Conservation (phyloP, 2,888 invertebrate species). For the Dryococelus australis region DNA sequence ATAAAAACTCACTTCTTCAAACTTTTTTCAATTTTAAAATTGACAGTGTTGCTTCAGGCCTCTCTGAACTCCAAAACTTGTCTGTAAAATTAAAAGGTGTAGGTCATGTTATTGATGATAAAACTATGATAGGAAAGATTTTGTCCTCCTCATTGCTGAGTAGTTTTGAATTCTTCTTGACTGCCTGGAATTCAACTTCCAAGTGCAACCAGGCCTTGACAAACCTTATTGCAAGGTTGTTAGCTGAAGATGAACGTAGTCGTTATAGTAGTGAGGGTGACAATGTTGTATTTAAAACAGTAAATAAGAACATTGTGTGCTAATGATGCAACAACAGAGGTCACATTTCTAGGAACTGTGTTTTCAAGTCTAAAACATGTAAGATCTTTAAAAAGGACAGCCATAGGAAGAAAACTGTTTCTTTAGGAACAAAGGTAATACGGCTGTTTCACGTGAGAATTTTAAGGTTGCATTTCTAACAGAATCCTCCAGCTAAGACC, state of each 20-base stretch:
- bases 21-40: background rate
- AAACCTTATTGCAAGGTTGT: too few species aligned
- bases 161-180: background rate
- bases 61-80: background rate
- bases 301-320: background rate
- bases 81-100: background rate
- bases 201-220: background rate
- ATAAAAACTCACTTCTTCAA: background rate
- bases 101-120: too few species aligned
- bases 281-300: background rate
- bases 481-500: too few species aligned
- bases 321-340: background rate
- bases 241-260: background rate
- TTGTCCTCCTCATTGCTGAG: background rate
- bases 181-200: background rate
- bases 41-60: background rate
- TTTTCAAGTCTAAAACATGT: background rate
- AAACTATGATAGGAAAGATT: background rate
- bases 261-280: background rate
- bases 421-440: background rate
- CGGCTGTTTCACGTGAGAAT: too few species aligned
- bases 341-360: background rate
- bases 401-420: background rate
- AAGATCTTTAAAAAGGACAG: background rate
- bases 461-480: too few species aligned